Evolutionary conservation across 2,797 vertebrate species (phyloP), one percentile per base, ranked within the genome.

Genomic region (Epinephelus coioides): DNA sequence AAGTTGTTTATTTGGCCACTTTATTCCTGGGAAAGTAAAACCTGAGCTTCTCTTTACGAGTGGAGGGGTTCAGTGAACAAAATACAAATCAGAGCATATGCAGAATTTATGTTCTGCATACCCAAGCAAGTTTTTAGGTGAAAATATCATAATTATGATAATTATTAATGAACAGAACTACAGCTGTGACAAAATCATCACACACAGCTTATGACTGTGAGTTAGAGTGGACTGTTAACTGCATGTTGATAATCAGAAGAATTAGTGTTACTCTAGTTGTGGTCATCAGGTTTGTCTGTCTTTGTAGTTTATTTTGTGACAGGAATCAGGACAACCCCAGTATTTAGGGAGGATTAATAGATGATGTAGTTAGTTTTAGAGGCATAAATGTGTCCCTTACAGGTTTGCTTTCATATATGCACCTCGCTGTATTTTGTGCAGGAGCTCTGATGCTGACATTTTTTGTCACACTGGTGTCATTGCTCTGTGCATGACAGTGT

Each of bases 31-130:
- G 53, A 8, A 17, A n/a, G n/a, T 17, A n/a, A 63, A 70, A 69
- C n/a, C 9, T 15, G 5, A 56, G 17, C 11, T 5, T 17, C 34
- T 9, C 5, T 13, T 74, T 38, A 6, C 2, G 15, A 55, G 30
- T 9, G 11, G 43, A 53, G 11, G 30, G 47, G 19, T 25, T 14
- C 38, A 62, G 27, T 18, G 9, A 34, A 70, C 51, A 57, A 50
- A 62, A 38, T 10, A 17, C 13, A 54, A 18, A 61, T 54, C 40
- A 27, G 54, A 76, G 59, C 38, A 21, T 59, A 7, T 59, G 30
- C 60, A 65, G 25, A 19, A 47, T 44, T 9, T 15, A 21, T 53
- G 21, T 53, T 61, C 47, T 57, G 27, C 62, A 74, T 14, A 47
- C 15, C 14, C 10, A 12, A 23, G 40, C 38, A 56, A 1, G 38